phyloP scores from a whole-genome alignment of 2,888 invertebrate species.

The Malacosoma neustria region DNA sequence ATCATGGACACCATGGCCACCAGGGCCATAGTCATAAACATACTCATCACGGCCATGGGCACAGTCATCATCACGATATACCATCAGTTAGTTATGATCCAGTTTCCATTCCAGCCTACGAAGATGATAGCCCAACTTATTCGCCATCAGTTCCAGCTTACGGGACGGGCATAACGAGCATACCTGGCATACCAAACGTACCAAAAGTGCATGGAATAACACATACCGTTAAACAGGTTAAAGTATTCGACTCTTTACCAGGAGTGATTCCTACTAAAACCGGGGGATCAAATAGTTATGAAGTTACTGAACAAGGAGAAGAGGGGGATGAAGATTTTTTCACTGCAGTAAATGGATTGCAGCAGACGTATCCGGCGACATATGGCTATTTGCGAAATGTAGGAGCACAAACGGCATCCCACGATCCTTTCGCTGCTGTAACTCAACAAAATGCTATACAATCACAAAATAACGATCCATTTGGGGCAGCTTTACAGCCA shows the following conservation, averaged over 20 bases:
- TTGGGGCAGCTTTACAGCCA: slow-evolving; percentile 32
- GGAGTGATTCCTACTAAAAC: slow-evolving; percentile 32
- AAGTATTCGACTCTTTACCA: slow-evolving; percentile 55
- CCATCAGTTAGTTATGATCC: slow-evolving; percentile 33
- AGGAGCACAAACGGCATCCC: slow-evolving; percentile 26
- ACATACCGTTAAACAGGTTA: slow-evolving; percentile 60
- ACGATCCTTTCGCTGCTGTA: slow-evolving; percentile 37
- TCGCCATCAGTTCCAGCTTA: slow-evolving; percentile 34
- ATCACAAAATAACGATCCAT: slow-evolving; percentile 30
- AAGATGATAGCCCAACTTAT: slow-evolving; percentile 37
- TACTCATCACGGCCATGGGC: slow-evolving; percentile 24
- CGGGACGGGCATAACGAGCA: slow-evolving; percentile 24
- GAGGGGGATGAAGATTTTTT: slow-evolving; percentile 52
- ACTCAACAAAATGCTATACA: slow-evolving; percentile 33
- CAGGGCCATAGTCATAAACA: slow-evolving; percentile 30
- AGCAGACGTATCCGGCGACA: slow-evolving; percentile 46
- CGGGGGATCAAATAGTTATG: slow-evolving; percentile 36
- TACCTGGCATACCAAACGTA: no score
- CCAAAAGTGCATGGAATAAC: slow-evolving; percentile 32
- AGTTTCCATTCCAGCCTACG: slow-evolving; percentile 31
- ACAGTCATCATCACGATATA: slow-evolving; percentile 38
- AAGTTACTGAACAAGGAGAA: slow-evolving; percentile 57
- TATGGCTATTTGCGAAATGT: slow-evolving; percentile 41
- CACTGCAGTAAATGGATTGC: slow-evolving; percentile 41
- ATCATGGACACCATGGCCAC: slow-evolving; percentile 24